These are phyloP conservation scores for Agrotis segetum DNA, from an alignment of 2,888 invertebrate genomes.

Conservation along the genomic window DNA sequence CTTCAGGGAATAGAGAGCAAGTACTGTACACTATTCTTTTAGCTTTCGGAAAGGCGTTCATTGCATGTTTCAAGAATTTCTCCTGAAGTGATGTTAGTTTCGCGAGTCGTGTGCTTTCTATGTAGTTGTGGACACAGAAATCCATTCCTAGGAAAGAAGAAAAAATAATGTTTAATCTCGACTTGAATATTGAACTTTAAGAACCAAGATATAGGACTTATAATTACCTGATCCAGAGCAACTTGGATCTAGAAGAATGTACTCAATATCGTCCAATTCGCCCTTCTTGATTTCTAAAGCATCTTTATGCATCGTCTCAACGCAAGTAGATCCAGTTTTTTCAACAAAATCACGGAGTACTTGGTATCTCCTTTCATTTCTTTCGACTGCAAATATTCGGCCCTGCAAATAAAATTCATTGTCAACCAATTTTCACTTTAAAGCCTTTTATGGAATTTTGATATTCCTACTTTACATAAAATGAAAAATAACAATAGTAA, in stretches of 20 bases:
- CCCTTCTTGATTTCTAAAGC: slow-evolving; percentile 92
- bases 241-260: slow-evolving; percentile 98
- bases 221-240: slow-evolving; percentile 97
- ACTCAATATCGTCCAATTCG: slow-evolving; percentile 94
- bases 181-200: neutral
- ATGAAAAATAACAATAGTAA: neutral
- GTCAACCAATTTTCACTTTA: neutral
- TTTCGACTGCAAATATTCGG: slow-evolving; percentile 96
- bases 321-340: slow-evolving; percentile 92
- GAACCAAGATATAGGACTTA: neutral
- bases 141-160: slow-evolving; percentile 80
- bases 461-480: neutral
- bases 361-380: slow-evolving; percentile 92
- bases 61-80: slow-evolving; percentile 96
- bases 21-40: slow-evolving; percentile 98
- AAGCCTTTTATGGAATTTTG: neutral
- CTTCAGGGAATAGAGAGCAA: slow-evolving; percentile 97
- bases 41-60: slow-evolving; percentile 95
- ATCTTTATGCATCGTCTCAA: slow-evolving; percentile 93
- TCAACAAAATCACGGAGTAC: slow-evolving; percentile 92
- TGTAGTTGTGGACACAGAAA: slow-evolving; percentile 84
- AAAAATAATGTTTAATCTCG: neutral
- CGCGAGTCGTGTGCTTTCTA: slow-evolving; percentile 89
- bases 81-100: slow-evolving; percentile 95
- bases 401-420: slow-evolving; percentile 85